These are phyloP conservation scores for Emydocephalus ijimae DNA, from an alignment of 2,113 vertebrate genomes.

Conservation along the genomic window DNA sequence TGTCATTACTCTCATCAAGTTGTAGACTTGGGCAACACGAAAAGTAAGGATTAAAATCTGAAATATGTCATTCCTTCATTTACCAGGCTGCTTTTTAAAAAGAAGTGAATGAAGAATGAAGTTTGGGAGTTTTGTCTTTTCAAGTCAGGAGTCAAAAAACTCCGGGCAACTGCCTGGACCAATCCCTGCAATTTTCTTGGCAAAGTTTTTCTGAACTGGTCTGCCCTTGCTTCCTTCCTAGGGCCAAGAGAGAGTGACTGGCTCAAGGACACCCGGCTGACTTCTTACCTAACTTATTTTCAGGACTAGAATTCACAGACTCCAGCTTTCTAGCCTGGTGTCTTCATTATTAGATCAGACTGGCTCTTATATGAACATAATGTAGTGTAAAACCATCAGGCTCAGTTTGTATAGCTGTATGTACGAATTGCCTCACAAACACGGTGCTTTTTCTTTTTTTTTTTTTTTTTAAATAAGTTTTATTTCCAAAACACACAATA, in stretches of 20 bases:
- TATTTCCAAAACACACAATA: no score
- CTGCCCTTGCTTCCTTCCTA: neutral
- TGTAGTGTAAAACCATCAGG: neutral
- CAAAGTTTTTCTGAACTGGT: neutral
- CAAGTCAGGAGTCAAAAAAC: neutral
- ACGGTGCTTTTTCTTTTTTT: neutral
- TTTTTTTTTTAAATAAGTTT: no score
- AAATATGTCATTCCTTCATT: slow-evolving; percentile 26
- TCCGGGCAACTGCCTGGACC: neutral
- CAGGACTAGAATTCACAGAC: neutral
- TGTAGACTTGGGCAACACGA: slow-evolving; percentile 36
- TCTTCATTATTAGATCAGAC: neutral
- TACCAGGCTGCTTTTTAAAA: slow-evolving; percentile 34
- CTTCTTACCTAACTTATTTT: neutral
- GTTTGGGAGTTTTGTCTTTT: neutral
- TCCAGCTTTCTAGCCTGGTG: neutral
- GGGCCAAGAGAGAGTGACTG: neutral
- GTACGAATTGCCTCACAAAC: slow-evolving; percentile 55
- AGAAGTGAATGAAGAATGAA: neutral
- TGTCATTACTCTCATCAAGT: slow-evolving; percentile 20
- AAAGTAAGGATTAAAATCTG: slow-evolving; percentile 49
- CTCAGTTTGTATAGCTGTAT: neutral
- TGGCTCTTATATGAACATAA: slow-evolving; percentile 2
- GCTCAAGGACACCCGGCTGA: neutral
- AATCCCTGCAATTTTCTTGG: neutral